Percentiles rank a stretch among this genome's conserved stretches.
These are phyloP conservation scores for Polietes domitor DNA, from an alignment of 2,888 invertebrate genomes.

Conservation along the genomic window DNA sequence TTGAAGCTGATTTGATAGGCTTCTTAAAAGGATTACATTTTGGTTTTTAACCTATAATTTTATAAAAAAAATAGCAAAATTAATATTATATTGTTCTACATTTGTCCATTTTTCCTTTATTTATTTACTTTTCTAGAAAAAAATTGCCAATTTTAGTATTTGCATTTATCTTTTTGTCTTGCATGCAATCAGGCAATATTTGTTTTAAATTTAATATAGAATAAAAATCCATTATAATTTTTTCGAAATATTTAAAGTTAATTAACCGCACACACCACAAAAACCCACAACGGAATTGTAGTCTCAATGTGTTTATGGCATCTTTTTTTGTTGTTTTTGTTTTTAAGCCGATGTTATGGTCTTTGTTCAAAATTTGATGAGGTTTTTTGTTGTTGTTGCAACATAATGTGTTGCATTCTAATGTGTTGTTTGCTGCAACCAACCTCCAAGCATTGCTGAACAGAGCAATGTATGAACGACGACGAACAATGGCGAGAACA, in stretches of 20 bases:
- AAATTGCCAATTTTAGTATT: no score
- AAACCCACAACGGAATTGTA: conserved; percentile 56
- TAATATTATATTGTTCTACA: no score
- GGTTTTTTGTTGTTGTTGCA: neutral
- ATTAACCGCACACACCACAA: conserved; percentile 62
- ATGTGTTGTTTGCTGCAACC: neutral
- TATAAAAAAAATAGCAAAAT: no score
- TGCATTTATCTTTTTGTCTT: no score
- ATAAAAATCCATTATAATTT: neutral
- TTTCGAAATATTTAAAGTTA: conserved; percentile 37
- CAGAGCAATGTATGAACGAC: neutral
- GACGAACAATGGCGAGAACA: neutral
- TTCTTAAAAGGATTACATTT: no score
- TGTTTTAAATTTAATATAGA: neutral
- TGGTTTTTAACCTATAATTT: no score
- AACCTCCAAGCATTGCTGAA: neutral
- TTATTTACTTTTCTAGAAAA: no score
- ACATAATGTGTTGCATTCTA: neutral
- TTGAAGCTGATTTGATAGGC: no score
- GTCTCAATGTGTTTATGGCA: conserved; percentile 19
- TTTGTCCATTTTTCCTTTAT: no score
- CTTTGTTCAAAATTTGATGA: conserved; percentile 17
- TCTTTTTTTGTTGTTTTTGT: neutral
- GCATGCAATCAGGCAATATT: no score
- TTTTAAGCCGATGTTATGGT: neutral